Conservation (phyloP, 2,113 vertebrate genomes). For the Seriola rivoliana region DNA sequence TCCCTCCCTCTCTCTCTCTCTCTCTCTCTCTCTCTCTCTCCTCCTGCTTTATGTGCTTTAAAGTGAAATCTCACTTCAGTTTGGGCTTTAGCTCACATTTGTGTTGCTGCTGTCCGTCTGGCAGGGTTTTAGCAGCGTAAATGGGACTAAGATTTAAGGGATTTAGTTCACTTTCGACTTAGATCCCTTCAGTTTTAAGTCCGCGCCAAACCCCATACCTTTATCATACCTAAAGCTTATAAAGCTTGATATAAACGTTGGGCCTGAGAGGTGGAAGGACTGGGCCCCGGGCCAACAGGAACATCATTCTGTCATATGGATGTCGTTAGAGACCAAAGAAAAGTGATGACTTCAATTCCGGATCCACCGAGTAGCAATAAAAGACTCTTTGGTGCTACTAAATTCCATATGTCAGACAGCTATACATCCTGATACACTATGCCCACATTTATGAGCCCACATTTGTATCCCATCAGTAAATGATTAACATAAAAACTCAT, state of each 20-base stretch:
- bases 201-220: background rate
- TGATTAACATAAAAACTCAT: background rate
- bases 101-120: slow-evolving; percentile 19
- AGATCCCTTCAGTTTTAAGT: background rate
- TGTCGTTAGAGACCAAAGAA: slow-evolving; percentile 17
- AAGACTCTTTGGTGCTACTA: background rate
- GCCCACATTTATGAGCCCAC: background rate
- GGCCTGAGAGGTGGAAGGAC: slow-evolving; percentile 4
- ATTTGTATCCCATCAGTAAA: background rate
- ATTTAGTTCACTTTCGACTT: slow-evolving; percentile 31
- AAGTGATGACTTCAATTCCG: slow-evolving; percentile 4
- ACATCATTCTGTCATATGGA: slow-evolving; percentile 23
- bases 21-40: background rate
- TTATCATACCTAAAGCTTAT: slow-evolving; percentile 9
- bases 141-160: background rate
- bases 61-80: slow-evolving; percentile 17
- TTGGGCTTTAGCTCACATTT: slow-evolving; percentile 16
- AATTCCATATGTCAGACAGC: slow-evolving; percentile 14
- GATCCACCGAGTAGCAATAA: slow-evolving; percentile 20
- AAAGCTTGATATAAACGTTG: slow-evolving; percentile 21
- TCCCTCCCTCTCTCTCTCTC: background rate
- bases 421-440: background rate
- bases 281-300: slow-evolving; percentile 34
- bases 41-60: background rate
- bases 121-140: slow-evolving; percentile 8